Evolutionary conservation across 2,797 vertebrate species (phyloP), one percentile per base, ranked within the genome.

Genomic region (Rousettus madagascariensis): DNA sequence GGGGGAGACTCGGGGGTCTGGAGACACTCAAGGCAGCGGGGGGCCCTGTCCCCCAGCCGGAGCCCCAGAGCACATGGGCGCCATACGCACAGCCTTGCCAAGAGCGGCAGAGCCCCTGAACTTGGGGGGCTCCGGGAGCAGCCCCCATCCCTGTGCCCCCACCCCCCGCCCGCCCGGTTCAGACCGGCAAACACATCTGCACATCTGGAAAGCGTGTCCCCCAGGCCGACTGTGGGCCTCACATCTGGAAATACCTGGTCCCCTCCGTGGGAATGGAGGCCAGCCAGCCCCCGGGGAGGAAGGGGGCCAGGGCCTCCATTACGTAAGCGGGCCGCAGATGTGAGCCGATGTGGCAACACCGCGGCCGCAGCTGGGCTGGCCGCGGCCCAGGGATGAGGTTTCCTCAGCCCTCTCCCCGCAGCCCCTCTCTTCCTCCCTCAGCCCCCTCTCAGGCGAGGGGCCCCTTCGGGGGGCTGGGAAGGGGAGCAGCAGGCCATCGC

Each of bases 241-340:
- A 96, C 97, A 97, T 96, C 96, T 97, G 96, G 96, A 95, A 97
- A 88, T 93, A 95, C 94, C 96, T 97, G 97, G 95, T 94, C 96
- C 95, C 96, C 96, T 96, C 94, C 95, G 92, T 96, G 94, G 93
- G 97, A 97, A 97, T 88, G 96, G 96, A 88, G 95, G 28, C 24
- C 83, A 17, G 96, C 88, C 91, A 92, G 95, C 90, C 95, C 89
- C 94, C 17, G 55, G 96, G 97, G 87, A 95, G 95, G 92, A 92
- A 87, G 95, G 93, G 95, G 89, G 75, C 90, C 69, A n/a, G 75
- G 17, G 93, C 89, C 89, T 83, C 92, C 96, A 57, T 96, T 79
- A 93, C 95, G 77, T 96, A 20, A 96, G 93, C 28, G 77, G 63
- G 90, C 92, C 6, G 92, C 93, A 97, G 93, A 80, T 92, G 92